Conservation (phyloP, 2,888 invertebrate species). For the Zygaena filipendulae region DNA sequence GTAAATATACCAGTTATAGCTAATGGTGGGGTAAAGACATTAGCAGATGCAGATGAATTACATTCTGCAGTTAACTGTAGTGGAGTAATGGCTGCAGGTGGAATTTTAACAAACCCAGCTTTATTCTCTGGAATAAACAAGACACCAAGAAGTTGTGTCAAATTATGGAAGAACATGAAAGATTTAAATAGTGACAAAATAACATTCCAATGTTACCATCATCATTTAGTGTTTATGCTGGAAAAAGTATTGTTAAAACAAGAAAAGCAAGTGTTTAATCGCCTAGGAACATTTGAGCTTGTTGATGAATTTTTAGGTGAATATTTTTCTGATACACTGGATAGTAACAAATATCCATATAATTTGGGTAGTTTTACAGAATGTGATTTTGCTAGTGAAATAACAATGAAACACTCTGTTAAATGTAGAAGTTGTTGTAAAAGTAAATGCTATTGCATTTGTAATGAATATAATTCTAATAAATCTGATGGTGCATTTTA, state of each 20-base stretch:
- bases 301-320: slow-evolving; percentile 77
- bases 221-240: slow-evolving; percentile 96
- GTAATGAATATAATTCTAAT: slow-evolving; percentile 39
- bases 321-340: slow-evolving; percentile 68
- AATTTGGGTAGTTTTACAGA: slow-evolving; percentile 34
- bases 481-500: slow-evolving; percentile 42
- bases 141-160: slow-evolving; percentile 82
- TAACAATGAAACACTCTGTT: slow-evolving; percentile 44
- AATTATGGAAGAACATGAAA: slow-evolving; percentile 83
- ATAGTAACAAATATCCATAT: slow-evolving; percentile 23
- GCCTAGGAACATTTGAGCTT: slow-evolving; percentile 72
- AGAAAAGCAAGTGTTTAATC: slow-evolving; percentile 83
- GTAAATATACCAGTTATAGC: slow-evolving; percentile 88
- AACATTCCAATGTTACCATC: slow-evolving; percentile 90
- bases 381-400: slow-evolving; percentile 47
- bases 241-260: slow-evolving; percentile 80
- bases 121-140: slow-evolving; percentile 78
- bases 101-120: slow-evolving; percentile 90
- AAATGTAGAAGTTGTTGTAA: slow-evolving; percentile 52
- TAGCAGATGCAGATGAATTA: slow-evolving; percentile 77
- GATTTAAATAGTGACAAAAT: slow-evolving; percentile 70
- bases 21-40: slow-evolving; percentile 88
- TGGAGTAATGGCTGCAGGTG: slow-evolving; percentile 95
- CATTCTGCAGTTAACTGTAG: slow-evolving; percentile 75
- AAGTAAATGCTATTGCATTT: slow-evolving; percentile 46